Percentiles rank a stretch among this genome's conserved stretches.
Conservation (phyloP, 2,888 invertebrate genomes). For the Xanthia togata region DNA sequence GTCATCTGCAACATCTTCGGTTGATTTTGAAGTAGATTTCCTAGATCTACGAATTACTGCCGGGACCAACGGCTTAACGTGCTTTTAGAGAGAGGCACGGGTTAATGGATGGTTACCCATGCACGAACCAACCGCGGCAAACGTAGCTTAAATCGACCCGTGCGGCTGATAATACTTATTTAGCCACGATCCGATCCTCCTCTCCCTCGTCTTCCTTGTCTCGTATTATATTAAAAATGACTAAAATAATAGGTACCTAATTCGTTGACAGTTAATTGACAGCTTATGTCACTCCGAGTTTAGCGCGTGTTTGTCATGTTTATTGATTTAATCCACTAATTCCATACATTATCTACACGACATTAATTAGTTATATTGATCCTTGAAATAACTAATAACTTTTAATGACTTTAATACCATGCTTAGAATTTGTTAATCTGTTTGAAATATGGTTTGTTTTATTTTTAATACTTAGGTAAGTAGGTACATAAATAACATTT, state of each 20-base stretch:
- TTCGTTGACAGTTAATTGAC: conserved; percentile 14
- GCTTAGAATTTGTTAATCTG: conserved; percentile 2
- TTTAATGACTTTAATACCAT: conserved; percentile 1
- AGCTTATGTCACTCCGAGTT: conserved; percentile 10
- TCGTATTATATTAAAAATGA: not conserved
- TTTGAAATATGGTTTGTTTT: not conserved
- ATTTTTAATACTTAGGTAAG: not conserved
- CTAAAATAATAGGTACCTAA: not conserved
- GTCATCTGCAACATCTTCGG: too few relatives aligned
- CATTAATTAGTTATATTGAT: conserved; percentile 4
- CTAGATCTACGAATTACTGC: too few relatives aligned
- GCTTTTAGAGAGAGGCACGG: too few relatives aligned
- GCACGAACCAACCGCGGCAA: not conserved
- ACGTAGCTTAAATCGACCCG: not conserved
- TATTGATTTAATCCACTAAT: conserved; percentile 24
- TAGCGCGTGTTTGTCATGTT: conserved; percentile 8
- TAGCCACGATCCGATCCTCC: too few relatives aligned
- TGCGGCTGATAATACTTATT: not conserved
- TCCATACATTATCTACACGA: not conserved
- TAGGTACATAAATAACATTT: not conserved
- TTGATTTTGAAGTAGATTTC: too few relatives aligned
- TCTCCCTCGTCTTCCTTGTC: not conserved
- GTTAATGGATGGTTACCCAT: not conserved
- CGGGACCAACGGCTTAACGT: too few relatives aligned
- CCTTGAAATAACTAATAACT: not conserved